Base-by-base conservation (phyloP, 2,797 vertebrate genomes). In the Molossus molossus region DNA sequence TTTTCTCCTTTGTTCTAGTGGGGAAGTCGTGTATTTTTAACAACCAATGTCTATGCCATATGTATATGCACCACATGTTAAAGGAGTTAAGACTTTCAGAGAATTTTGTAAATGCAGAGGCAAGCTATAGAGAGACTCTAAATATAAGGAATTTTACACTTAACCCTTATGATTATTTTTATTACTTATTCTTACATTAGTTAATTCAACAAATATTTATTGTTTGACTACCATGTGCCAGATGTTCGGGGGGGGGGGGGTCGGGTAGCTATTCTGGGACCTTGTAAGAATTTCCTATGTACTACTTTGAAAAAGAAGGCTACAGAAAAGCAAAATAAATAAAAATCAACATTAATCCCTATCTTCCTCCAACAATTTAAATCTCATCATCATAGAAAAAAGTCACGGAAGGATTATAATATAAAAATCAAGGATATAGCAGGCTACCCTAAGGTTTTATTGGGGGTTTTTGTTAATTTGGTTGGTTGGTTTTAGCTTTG, bases 191-290 rank as follows among this genome's bases (percentile, higher is more conserved):
- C 18, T 33, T 69, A 85, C 18, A 69, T 67, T 88, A 58, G 50
- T 81, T 96, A n/a, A 64, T 60, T 84, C 7, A 58, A 88, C 27
- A 80, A 23, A 62, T 69, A 83, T 90, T 91, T 82, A 70, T 75
- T 58, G 67, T 72, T 33, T 93, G 25, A 37, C 55, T 91, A 23
- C 27, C 15, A 15, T 8, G 12, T 57, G 48, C 91, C 72, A 50
- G n/a, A 77, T 77, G 25, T 60, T n/a, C 29, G 69, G 15, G 27
- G 62, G 15, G 3, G 9, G 23, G 2, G 9, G 64, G 27, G n/a
- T n/a, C n/a, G n/a, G n/a, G 20, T 2, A 65, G 14, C 40, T 67
- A 27, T 45, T 18, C 48, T 65, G 33, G 3, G 9, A 58, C 21
- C 6, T 45, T 55, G 4, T 25, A 67, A 33, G 70, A 90, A 45